A percentile compares a stretch with the other conserved stretches of the same genome.
Conservation (phyloP, 2,888 invertebrate genomes). For the Subacronicta megacephala region DNA sequence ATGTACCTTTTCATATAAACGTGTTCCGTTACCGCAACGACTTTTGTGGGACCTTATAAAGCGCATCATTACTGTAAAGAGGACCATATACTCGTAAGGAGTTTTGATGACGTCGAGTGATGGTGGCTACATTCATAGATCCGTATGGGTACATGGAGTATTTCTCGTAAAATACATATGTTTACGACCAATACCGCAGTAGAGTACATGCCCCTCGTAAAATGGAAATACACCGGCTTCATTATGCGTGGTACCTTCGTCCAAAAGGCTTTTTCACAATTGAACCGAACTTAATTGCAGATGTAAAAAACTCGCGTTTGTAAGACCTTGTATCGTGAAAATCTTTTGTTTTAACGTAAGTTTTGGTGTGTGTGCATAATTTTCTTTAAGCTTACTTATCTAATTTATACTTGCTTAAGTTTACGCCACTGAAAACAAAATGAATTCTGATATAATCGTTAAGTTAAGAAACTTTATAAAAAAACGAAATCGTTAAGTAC, state of each 20-base stretch:
- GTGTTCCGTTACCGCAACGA: constrained; percentile 14
- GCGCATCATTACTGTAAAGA: constrained; percentile 21
- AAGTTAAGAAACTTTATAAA: no score
- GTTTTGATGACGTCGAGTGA: constrained; percentile 49
- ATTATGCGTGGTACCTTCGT: constrained; percentile 68
- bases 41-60: constrained; percentile 29
- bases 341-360: background rate
- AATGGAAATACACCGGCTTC: constrained; percentile 74
- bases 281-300: constrained; percentile 57
- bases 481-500: no score
- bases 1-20: constrained; percentile 28
- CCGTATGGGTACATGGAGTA: constrained; percentile 11
- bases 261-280: constrained; percentile 56
- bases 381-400: no score
- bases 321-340: background rate
- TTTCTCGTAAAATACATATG: constrained; percentile 75
- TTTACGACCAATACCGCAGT: constrained; percentile 70
- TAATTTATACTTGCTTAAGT: no score
- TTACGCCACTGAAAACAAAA: no score
- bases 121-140: constrained; percentile 13
- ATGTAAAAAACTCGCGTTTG: constrained; percentile 22
- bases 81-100: constrained; percentile 28
- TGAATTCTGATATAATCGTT: no score
- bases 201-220: constrained; percentile 73
- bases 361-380: no score